These are phyloP conservation scores for Eudasyphora cyanicolor DNA, from an alignment of 2,888 invertebrate genomes.

Conservation along the genomic window DNA sequence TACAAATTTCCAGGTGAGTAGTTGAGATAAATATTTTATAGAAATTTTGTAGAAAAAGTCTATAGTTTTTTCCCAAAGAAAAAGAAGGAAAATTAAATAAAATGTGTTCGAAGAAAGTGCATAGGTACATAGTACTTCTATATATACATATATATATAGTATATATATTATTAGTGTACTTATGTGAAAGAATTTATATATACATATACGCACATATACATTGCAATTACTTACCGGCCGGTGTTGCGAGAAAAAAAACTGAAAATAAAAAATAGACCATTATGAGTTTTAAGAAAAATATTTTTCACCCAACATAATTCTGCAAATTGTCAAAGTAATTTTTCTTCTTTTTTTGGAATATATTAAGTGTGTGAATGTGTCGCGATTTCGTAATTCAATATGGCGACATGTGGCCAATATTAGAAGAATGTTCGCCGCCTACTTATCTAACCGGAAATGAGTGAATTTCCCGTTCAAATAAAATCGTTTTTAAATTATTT, in stretches of 20 bases:
- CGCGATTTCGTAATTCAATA: constrained; percentile 44
- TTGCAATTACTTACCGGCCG: constrained; percentile 65
- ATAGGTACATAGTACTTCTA: constrained; percentile 36
- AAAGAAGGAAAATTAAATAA: neutral
- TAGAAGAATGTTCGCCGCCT: neutral
- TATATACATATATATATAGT: constrained; percentile 21
- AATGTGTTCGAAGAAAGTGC: constrained; percentile 51
- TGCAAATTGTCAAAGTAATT: too few species aligned
- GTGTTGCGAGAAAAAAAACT: too few species aligned
- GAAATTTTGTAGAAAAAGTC: neutral
- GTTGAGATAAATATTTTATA: constrained; percentile 55
- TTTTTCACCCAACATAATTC: neutral
- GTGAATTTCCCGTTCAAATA: constrained; percentile 28
- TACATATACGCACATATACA: constrained; percentile 3
- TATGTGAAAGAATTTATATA: constrained; percentile 6
- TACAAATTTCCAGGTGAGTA: constrained; percentile 54
- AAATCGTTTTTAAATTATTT: neutral
- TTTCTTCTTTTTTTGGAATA: neutral
- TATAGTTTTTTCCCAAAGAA: too few species aligned
- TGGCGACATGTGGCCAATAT: constrained; percentile 52
- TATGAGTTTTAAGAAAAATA: neutral
- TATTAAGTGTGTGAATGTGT: neutral
- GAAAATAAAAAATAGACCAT: neutral
- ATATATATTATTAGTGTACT: constrained; percentile 24
- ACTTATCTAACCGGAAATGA: constrained; percentile 63